Conservation (phyloP, 2,113 vertebrate genomes). For the Odocoileus virginianus region DNA sequence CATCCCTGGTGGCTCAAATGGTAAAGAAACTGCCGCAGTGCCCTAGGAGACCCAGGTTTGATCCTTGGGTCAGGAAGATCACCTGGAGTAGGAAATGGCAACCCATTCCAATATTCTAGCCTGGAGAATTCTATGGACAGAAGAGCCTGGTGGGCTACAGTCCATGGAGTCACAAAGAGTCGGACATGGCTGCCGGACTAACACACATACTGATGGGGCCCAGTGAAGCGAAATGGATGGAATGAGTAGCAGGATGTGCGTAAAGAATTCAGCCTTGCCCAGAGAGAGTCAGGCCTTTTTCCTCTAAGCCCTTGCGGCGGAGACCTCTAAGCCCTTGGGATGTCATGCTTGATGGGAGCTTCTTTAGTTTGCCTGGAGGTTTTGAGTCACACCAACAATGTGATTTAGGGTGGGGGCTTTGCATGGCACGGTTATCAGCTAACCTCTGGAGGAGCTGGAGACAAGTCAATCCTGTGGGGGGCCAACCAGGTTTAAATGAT, state of each 20-base stretch:
- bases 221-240: background rate
- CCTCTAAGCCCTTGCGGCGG: background rate
- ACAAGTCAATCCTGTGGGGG: background rate
- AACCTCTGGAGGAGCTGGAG: background rate
- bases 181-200: accelerated
- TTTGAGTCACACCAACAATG: background rate
- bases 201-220: background rate
- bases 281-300: background rate
- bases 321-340: background rate
- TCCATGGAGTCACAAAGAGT: background rate
- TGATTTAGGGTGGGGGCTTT: background rate
- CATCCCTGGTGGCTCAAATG: background rate
- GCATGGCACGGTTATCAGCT: background rate
- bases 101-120: background rate
- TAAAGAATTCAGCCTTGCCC: background rate
- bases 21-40: background rate
- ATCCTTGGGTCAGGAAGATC: background rate
- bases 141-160: background rate
- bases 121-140: background rate
- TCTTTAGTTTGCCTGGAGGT: background rate
- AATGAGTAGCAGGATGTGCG: too few relatives aligned
- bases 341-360: background rate
- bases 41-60: background rate
- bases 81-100: background rate
- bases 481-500: background rate